Evolutionary conservation across 2,888 invertebrate genomes (phyloP).

Genomic region (Cheilosia soror): DNA sequence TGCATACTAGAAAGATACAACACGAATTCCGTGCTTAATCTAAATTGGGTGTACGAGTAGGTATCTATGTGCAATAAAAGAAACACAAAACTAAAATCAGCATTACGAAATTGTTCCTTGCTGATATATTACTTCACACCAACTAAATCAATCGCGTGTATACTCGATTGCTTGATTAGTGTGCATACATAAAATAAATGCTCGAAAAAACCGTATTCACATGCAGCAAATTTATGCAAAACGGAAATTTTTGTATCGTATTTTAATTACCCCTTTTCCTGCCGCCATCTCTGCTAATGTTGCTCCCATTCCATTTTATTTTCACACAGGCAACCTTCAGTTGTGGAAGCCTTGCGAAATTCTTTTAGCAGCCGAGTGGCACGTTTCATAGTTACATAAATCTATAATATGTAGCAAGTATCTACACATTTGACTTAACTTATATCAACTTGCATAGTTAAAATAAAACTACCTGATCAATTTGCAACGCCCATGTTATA

Average conservation of each 20-base stretch:
- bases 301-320: constrained; percentile 45
- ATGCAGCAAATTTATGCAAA: constrained; percentile 68
- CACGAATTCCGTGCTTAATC: too few species aligned
- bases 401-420: not conserved
- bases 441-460: constrained; percentile 12
- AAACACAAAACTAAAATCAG: constrained; percentile 3
- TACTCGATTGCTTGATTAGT: constrained; percentile 26
- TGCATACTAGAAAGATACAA: too few species aligned
- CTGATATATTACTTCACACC: constrained; percentile 38
- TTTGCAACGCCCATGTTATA: constrained; percentile 27
- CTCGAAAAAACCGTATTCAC: constrained; percentile 46
- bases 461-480: constrained; percentile 9
- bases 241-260: constrained; percentile 47
- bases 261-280: constrained; percentile 55
- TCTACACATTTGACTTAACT: constrained; percentile 36
- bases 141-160: constrained; percentile 59
- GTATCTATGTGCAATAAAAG: not conserved
- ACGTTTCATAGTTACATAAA: constrained; percentile 22
- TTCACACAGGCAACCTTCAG: constrained; percentile 55
- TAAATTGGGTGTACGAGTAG: too few species aligned
- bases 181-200: constrained; percentile 15
- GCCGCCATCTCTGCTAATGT: constrained; percentile 23
- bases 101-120: constrained; percentile 58
- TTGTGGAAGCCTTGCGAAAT: constrained; percentile 50
- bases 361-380: constrained; percentile 34